phyloP scores from a whole-genome alignment of 1,140 invertebrate species.

The Apocrypta bakeri region DNA sequence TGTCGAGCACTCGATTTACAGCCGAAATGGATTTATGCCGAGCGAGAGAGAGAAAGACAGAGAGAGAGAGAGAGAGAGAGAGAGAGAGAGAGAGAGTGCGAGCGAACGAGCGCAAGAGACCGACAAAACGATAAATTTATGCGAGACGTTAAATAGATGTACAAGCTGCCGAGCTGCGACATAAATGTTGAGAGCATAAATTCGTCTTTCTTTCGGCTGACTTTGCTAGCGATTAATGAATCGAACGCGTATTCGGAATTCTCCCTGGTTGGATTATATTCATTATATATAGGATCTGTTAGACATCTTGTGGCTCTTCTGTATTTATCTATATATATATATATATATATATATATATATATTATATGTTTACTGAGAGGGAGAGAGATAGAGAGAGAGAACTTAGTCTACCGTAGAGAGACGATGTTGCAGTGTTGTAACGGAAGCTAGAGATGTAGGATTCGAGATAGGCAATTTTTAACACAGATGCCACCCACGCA shows the following conservation, averaged over 20 bases:
- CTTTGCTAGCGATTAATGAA: background rate
- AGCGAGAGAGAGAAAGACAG: constrained; percentile 20
- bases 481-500: too few relatives aligned
- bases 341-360: background rate
- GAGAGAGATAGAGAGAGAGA: too few relatives aligned
- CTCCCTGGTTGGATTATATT: background rate
- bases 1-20: constrained; percentile 66
- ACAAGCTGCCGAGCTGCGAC: constrained; percentile 63
- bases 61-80: too few relatives aligned
- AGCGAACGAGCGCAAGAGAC: constrained; percentile 23
- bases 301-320: too few relatives aligned
- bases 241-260: background rate
- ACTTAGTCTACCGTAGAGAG: too few relatives aligned
- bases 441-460: background rate
- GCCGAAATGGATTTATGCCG: constrained; percentile 69
- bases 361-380: too few relatives aligned
- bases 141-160: constrained; percentile 68
- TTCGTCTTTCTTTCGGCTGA: constrained; percentile 57
- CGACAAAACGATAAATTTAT: constrained; percentile 71
- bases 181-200: constrained; percentile 67
- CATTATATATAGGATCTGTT: constrained; percentile 1
- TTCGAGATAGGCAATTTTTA: background rate
- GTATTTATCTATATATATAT: too few relatives aligned
- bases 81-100: too few relatives aligned
- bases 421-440: background rate